phyloP scores from a whole-genome alignment of 1,140 invertebrate species.

The Drosophila sucinea region DNA sequence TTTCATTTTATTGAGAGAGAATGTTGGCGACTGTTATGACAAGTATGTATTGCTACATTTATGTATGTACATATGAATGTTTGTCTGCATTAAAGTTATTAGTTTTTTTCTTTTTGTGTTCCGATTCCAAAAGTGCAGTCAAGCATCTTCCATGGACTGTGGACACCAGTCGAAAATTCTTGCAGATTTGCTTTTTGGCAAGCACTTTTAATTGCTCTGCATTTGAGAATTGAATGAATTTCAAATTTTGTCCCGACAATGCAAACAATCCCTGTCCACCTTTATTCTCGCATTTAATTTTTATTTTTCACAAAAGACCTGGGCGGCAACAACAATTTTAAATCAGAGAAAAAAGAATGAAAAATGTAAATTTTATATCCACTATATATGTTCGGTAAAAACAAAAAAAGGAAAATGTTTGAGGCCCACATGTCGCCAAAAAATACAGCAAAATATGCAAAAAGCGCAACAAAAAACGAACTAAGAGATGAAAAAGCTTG shows the following conservation, averaged over 20 bases:
- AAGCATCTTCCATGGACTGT: conserved; percentile 52
- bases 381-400: neutral
- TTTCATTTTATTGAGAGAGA: conserved; percentile 19
- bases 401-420: conserved; percentile 29
- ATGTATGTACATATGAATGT: conserved; percentile 11
- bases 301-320: conserved; percentile 48
- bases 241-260: conserved; percentile 35
- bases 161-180: conserved; percentile 55
- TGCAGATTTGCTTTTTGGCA: conserved; percentile 72
- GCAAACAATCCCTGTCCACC: conserved; percentile 47
- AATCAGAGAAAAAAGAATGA: conserved; percentile 32
- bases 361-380: conserved; percentile 22
- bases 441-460: conserved; percentile 45
- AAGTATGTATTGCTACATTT: conserved; percentile 58
- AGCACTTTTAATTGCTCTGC: conserved; percentile 66
- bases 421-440: conserved; percentile 58
- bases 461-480: conserved; percentile 26
- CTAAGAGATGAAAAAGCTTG: conserved; percentile 46
- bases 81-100: conserved; percentile 45
- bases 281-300: conserved; percentile 55
- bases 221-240: conserved; percentile 67
- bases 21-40: conserved; percentile 61
- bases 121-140: conserved; percentile 43
- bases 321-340: conserved; percentile 18
- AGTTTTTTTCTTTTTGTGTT: conserved; percentile 36